Conservation (phyloP, 1,140 invertebrate genomes). For the Drosophila lacertosa region DNA sequence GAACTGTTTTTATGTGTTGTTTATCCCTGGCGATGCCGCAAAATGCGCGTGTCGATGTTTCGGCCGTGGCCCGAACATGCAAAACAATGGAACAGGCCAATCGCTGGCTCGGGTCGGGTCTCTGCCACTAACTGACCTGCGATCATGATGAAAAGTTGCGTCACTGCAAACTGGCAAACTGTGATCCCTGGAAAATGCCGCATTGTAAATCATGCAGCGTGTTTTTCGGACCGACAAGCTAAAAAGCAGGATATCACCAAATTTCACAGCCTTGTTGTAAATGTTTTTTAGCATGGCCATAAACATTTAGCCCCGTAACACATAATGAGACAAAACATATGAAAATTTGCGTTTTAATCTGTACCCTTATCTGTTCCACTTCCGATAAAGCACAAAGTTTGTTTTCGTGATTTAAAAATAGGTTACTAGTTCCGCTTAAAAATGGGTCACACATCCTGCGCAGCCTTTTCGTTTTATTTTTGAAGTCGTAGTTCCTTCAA, state of each 20-base stretch:
- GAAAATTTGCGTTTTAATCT: neutral
- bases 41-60: conserved; percentile 64
- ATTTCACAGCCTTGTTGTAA: conserved; percentile 26
- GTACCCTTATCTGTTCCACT: neutral
- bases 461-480: conserved; percentile 33
- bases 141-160: conserved; percentile 63
- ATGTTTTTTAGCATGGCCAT: conserved; percentile 37
- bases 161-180: conserved; percentile 59
- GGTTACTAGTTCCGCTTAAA: conserved; percentile 59
- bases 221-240: conserved; percentile 39
- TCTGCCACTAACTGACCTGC: conserved; percentile 38
- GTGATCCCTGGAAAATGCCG: conserved; percentile 59
- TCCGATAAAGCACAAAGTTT: neutral
- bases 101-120: conserved; percentile 13
- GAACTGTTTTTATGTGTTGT: conserved; percentile 74
- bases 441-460: conserved; percentile 56
- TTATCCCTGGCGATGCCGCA: conserved; percentile 51
- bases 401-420: conserved; percentile 21
- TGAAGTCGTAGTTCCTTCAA: conserved; percentile 6
- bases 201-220: conserved; percentile 40
- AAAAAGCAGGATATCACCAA: conserved; percentile 51
- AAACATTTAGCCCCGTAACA: conserved; percentile 28
- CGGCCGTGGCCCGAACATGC: conserved; percentile 26
- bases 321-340: conserved; percentile 9
- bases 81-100: conserved; percentile 43